Evolutionary conservation across 2,888 invertebrate species (phyloP).

Genomic region (Zaprionus lineosus): DNA sequence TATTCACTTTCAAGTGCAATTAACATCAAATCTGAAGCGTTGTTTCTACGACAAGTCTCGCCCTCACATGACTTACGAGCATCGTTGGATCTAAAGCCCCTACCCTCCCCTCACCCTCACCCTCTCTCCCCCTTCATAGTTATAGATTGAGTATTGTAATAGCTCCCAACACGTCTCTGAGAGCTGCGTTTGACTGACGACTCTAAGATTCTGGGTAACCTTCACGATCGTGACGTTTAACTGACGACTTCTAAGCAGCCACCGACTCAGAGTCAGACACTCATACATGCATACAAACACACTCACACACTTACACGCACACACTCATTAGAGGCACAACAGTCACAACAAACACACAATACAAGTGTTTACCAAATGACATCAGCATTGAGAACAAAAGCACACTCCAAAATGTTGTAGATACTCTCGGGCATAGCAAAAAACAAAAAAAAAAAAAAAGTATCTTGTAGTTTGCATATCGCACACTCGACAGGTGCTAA

Average conservation of each 20-base stretch:
- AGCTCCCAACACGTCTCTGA: slow-evolving; percentile 40
- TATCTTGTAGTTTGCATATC: slow-evolving; percentile 34
- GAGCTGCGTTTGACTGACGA: slow-evolving; percentile 36
- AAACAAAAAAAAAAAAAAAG: slow-evolving; percentile 12
- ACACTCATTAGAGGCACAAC: neutral
- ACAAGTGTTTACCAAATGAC: slow-evolving; percentile 68
- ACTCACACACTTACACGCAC: slow-evolving; percentile 2
- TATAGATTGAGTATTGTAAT: slow-evolving; percentile 16
- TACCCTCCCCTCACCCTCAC: slow-evolving; percentile 3
- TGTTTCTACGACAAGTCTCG: slow-evolving; percentile 51
- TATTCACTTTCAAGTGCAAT: slow-evolving; percentile 47
- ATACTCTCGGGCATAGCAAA: neutral
- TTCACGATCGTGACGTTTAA: slow-evolving; percentile 55
- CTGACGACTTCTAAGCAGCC: slow-evolving; percentile 45
- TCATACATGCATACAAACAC: too few species aligned
- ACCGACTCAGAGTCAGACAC: slow-evolving; percentile 18
- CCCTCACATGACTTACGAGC: slow-evolving; percentile 5
- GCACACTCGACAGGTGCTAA: slow-evolving; percentile 38
- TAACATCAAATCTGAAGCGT: slow-evolving; percentile 35
- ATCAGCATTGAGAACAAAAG: slow-evolving; percentile 66
- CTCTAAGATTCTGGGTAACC: slow-evolving; percentile 48
- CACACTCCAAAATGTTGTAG: slow-evolving; percentile 41
- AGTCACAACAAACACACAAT: slow-evolving; percentile 18
- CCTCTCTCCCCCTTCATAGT: too few species aligned
- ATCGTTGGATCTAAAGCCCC: slow-evolving; percentile 1